phyloP scores from a whole-genome alignment of 2,113 vertebrate species.

The Anguilla rostrata region DNA sequence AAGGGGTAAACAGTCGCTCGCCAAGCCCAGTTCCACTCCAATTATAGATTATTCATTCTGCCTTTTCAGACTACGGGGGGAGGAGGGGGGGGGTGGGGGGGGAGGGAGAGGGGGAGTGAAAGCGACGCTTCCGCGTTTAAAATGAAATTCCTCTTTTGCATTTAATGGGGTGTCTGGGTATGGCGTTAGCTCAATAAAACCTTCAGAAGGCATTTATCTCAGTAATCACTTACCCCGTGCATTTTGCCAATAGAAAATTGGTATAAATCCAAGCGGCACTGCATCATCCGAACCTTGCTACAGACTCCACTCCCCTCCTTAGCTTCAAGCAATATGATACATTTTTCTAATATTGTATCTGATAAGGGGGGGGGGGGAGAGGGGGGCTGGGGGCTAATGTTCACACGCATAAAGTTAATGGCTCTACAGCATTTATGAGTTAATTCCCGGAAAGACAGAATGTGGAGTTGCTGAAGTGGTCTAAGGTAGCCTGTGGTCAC shows the following conservation, averaged over 20 bases:
- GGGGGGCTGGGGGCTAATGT: conserved; percentile 8
- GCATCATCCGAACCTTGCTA: not conserved
- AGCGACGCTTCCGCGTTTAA: not conserved
- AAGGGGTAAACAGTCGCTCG: not conserved
- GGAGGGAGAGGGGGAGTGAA: not conserved
- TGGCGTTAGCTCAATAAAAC: conserved; percentile 4
- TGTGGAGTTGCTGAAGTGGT: not conserved
- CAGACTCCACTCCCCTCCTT: not conserved
- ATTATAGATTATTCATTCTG: conserved; percentile 15
- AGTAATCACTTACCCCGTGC: conserved; percentile 9
- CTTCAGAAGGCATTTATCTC: conserved; percentile 12
- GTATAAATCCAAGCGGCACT: not conserved
- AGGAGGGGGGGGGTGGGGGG: not conserved
- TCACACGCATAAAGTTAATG: not conserved
- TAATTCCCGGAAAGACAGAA: not conserved
- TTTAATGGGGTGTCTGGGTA: not conserved
- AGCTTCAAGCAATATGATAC: conserved; percentile 21
- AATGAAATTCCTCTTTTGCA: conserved; percentile 9
- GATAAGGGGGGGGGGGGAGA: conserved; percentile 10
- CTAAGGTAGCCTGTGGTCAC: not conserved
- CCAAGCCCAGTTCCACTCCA: not conserved
- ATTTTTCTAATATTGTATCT: conserved; percentile 13
- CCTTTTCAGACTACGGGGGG: not conserved
- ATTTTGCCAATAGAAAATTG: not conserved
- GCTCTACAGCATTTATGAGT: not conserved